These are phyloP conservation scores for Dolichallabes microphthalmus DNA, from an alignment of 2,113 vertebrate species.

Conservation along the genomic window DNA sequence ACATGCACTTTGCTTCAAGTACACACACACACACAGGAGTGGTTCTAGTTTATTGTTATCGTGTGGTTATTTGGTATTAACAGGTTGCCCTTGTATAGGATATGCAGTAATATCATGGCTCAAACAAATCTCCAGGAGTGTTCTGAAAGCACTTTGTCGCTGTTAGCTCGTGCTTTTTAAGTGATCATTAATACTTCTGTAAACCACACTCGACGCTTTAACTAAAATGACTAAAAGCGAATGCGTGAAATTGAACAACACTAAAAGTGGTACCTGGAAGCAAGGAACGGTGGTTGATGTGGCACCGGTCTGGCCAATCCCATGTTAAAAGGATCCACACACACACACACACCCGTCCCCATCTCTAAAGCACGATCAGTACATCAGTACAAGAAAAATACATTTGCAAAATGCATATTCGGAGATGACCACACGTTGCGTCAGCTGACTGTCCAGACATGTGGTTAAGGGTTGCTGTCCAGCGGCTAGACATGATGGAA, in stretches of 20 bases:
- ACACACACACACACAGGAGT: not conserved
- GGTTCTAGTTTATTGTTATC: not conserved
- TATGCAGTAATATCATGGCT: not conserved
- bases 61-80: not conserved
- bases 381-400: not conserved
- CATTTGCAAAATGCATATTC: conserved; percentile 13
- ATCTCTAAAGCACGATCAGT: not conserved
- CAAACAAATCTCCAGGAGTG: not conserved
- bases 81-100: not conserved
- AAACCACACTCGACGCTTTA: not conserved
- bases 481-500: conserved; percentile 6
- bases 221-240: not conserved
- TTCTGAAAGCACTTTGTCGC: not conserved
- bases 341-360: too few species aligned
- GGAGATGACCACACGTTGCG: conserved; percentile 23
- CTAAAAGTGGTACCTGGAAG: not conserved
- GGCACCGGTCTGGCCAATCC: not conserved
- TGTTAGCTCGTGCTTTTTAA: not conserved
- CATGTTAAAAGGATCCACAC: not conserved
- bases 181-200: not conserved
- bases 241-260: not conserved
- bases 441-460: conserved; percentile 72
- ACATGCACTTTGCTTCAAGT: not conserved
- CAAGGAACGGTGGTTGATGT: not conserved
- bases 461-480: conserved; percentile 66